Conservation (phyloP, 2,797 vertebrate species). For the Myiotriccus ornatus region DNA sequence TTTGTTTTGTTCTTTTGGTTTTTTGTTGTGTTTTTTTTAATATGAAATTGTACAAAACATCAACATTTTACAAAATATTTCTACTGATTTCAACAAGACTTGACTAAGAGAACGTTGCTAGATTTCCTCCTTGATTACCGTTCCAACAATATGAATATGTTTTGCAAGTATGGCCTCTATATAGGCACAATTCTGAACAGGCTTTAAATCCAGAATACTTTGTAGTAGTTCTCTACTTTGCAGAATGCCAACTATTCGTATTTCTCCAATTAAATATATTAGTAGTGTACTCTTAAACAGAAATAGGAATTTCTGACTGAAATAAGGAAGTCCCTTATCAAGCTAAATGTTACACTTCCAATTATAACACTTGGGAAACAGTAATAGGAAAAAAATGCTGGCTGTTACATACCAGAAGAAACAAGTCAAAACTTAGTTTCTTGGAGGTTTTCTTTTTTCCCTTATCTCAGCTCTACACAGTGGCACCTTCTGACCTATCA, state of each 20-base stretch:
- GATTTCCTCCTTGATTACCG: not conserved
- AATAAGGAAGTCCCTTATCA: slow-evolving; percentile 11
- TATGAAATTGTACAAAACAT: not conserved
- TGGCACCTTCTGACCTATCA: slow-evolving; percentile 58
- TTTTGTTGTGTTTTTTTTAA: not conserved
- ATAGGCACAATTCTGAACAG: not conserved
- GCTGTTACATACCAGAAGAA: not conserved
- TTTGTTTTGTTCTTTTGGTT: not conserved
- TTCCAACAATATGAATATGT: not conserved
- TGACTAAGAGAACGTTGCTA: not conserved
- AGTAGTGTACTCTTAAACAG: not conserved
- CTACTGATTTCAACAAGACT: not conserved
- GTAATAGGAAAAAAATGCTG: slow-evolving; percentile 35
- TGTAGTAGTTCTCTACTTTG: not conserved
- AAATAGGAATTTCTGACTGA: slow-evolving; percentile 27
- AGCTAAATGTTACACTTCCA: slow-evolving; percentile 49
- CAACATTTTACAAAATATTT: not conserved
- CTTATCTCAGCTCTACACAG: slow-evolving; percentile 58
- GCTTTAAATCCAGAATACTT: slow-evolving; percentile 27
- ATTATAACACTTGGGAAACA: slow-evolving; percentile 19
- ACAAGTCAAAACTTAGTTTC: slow-evolving; percentile 46
- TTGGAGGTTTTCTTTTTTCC: slow-evolving; percentile 36
- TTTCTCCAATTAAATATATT: slow-evolving; percentile 47
- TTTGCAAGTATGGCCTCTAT: not conserved
- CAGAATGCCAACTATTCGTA: slow-evolving; percentile 8